These are phyloP conservation scores for Agrypnia vestita DNA, from an alignment of 1,140 invertebrate species.

Conservation along the genomic window DNA sequence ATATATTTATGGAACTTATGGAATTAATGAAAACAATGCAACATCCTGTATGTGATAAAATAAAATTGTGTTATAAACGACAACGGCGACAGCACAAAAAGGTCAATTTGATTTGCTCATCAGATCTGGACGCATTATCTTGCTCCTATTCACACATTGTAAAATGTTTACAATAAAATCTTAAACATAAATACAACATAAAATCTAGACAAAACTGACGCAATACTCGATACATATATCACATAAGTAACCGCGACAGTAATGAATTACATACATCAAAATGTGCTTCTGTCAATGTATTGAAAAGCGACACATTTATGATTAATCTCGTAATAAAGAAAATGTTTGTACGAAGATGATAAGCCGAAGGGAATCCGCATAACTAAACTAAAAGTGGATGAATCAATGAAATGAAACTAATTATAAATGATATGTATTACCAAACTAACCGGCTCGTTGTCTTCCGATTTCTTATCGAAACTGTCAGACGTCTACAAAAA, in stretches of 20 bases:
- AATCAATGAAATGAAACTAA: conserved; percentile 7
- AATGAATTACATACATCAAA: neutral
- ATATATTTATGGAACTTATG: too few species aligned
- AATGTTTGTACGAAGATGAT: neutral
- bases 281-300: conserved; percentile 6
- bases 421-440: conserved; percentile 14
- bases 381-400: conserved; percentile 23
- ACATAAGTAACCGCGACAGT: neutral
- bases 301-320: neutral
- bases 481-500: conserved; percentile 5
- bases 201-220: neutral
- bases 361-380: conserved; percentile 24
- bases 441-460: conserved; percentile 2
- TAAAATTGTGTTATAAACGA: too few species aligned
- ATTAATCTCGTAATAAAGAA: conserved; percentile 18
- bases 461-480: neutral
- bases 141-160: neutral
- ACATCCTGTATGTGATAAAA: too few species aligned
- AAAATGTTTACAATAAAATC: neutral
- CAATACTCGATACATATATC: neutral
- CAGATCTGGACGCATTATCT: too few species aligned
- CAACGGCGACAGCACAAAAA: too few species aligned
- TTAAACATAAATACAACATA: neutral
- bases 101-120: too few species aligned
- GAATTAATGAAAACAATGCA: too few species aligned